Percentiles rank a stretch among this genome's conserved stretches.
Evolutionary conservation across 2,113 vertebrate species (phyloP).

Genomic region (Vulpes lagopus): DNA sequence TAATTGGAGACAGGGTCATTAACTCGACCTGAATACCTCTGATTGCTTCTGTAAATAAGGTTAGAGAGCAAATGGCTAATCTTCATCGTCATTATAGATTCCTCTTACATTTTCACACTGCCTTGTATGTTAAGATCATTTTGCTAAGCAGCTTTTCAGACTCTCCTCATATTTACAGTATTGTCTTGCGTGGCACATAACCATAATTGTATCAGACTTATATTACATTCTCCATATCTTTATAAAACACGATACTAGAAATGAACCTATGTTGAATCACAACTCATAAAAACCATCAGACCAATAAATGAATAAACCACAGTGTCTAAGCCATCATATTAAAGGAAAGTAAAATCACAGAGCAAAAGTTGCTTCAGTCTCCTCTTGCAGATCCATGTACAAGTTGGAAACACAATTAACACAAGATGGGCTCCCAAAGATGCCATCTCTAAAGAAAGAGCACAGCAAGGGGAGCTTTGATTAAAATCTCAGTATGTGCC

Average conservation of each 20-base stretch:
- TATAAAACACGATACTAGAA: slow-evolving; percentile 85
- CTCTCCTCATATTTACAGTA: slow-evolving; percentile 85
- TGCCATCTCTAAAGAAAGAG: slow-evolving; percentile 37
- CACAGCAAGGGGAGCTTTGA: not conserved
- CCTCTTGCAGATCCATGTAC: not conserved
- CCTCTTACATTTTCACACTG: slow-evolving; percentile 90
- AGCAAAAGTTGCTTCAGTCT: slow-evolving; percentile 82
- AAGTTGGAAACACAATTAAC: slow-evolving; percentile 51
- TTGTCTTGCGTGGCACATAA: slow-evolving; percentile 84
- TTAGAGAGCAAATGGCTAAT: slow-evolving; percentile 91
- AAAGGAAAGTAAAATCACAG: slow-evolving; percentile 85
- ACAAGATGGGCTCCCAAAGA: slow-evolving; percentile 44
- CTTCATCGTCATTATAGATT: slow-evolving; percentile 89
- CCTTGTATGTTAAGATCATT: slow-evolving; percentile 90
- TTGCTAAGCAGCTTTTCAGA: slow-evolving; percentile 88
- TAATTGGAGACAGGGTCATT: slow-evolving; percentile 92
- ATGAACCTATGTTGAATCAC: slow-evolving; percentile 81
- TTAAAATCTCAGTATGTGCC: slow-evolving; percentile 45
- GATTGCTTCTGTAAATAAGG: slow-evolving; percentile 92
- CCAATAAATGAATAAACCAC: slow-evolving; percentile 89
- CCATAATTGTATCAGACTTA: slow-evolving; percentile 87
- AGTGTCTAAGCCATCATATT: slow-evolving; percentile 85
- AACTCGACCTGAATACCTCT: slow-evolving; percentile 91
- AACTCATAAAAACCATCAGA: slow-evolving; percentile 88
- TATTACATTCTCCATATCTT: slow-evolving; percentile 87